A percentile compares a stretch with the other conserved stretches of the same genome.
These are phyloP conservation scores for Drepanosiphum platanoidis DNA, from an alignment of 2,888 invertebrate genomes.

Conservation along the genomic window DNA sequence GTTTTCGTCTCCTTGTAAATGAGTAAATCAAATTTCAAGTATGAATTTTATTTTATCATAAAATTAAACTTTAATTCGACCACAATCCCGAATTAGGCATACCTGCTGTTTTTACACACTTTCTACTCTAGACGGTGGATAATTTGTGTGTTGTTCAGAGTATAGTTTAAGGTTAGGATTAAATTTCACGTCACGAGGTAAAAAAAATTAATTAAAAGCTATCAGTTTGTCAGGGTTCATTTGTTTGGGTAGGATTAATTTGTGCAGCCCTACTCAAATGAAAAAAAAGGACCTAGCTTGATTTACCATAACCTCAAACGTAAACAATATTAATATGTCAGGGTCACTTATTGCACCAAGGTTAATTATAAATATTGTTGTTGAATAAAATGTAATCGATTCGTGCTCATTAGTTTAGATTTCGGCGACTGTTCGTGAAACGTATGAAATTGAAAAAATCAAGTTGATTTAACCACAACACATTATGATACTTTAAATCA, in stretches of 20 bases:
- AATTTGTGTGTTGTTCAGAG: neutral
- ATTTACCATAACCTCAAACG: slow-evolving; percentile 26
- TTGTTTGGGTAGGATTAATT: slow-evolving; percentile 43
- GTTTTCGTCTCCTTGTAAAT: no score
- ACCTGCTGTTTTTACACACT: neutral
- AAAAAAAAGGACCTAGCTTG: slow-evolving; percentile 31
- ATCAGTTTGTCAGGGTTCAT: slow-evolving; percentile 33
- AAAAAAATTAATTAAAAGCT: slow-evolving; percentile 34
- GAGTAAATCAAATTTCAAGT: neutral
- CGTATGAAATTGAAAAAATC: no score
- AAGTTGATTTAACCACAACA: no score
- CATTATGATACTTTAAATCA: no score
- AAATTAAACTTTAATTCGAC: neutral
- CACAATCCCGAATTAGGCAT: neutral
- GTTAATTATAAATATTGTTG: slow-evolving; percentile 12
- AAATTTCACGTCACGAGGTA: slow-evolving; percentile 14
- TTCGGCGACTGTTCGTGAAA: no score
- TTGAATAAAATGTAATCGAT: no score
- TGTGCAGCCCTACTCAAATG: neutral
- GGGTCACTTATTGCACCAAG: neutral
- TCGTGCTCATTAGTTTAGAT: no score
- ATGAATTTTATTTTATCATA: neutral
- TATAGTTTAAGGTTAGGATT: neutral
- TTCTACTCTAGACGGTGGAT: neutral
- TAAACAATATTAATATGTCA: slow-evolving; percentile 1